Evolutionary conservation across 2,797 vertebrate species (phyloP), one percentile per base, ranked within the genome.

Genomic region (Cheracebus regulus): DNA sequence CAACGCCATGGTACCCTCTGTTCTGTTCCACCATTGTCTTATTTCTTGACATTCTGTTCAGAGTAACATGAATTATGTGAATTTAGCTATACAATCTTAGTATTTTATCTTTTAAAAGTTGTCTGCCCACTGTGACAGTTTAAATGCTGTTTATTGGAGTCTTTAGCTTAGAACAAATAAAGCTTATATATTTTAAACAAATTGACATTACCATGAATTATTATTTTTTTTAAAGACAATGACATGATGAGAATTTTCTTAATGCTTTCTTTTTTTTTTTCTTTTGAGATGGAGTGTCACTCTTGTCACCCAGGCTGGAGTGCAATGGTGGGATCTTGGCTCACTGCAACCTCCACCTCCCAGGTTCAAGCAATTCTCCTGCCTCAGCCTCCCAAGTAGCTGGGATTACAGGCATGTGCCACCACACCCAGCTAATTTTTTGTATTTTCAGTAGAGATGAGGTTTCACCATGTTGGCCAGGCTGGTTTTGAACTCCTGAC

Each of bases 111-210:
- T 88, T 48, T n/a, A 92, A 73, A n/a, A 84, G 90, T 84, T 73
- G 73, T 88, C 50, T 92, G 12, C 33, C 33, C 75, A n/a, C 7
- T 48, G 46, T 30, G 52, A 70, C 64, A 55, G 90, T 52, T 76
- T 92, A 61, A 88, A 96, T 88, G 12, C 8, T 90, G 46, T 64
- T 95, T 55, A 87, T 81, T 95, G 26, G 30, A 82, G 80, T 90
- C 28, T 94, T 95, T 93, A 46, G 41, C n/a, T 75, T 96, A 82
- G 58, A 90, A 78, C 28, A 88, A 87, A 76, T 89, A 93, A 90
- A 84, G 20, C 20, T 72, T 87, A 83, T 12, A 64, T 95, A 90
- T 91, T 93, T 96, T 80, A 95, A 67, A 86, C 55, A 93, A 87
- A 93, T 61, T 36, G 70, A 95, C 39, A 86, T 88, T 86, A 83